Evolutionary conservation across 2,888 invertebrate genomes (phyloP), one percentile per base, ranked within the genome.

Genomic region (Alloscopus bannaensis): DNA sequence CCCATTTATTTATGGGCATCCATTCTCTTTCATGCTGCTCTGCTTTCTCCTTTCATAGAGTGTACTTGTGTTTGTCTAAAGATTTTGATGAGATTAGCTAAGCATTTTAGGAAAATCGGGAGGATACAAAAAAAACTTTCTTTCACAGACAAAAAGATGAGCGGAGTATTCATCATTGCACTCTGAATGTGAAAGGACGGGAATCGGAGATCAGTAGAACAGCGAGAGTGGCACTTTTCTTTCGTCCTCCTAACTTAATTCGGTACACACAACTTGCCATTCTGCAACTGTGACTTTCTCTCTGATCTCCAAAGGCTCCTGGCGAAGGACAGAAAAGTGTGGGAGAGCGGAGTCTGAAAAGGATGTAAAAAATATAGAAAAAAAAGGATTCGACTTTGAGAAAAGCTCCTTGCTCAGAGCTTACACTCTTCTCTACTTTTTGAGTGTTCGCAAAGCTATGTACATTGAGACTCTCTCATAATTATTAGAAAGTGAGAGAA

Each of bases 41-140:
- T 70, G 45, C 24, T 31, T 22, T 36, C 31, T 60, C 22, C 47
- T 47, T n/a, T 47, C n/a, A 4, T 47, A 47, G 11, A 36, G 6
- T 13, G 8, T 8, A 36, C 36, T 36, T 36, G 36, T 36, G 36
- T 8, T 8, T 36, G 36, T 13, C 36, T 47, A 13, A 22, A 52
- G 64, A 42, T 59, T 62, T 42, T 72, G 62, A 72, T 72, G 64
- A 64, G 64, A 72, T 72, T 72, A 72, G 62, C 28, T 55, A 72
- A 72, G 64, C 28, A 64, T 72, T 71, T 71, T 60, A 60, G 71
- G 36, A 47, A 47, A 59, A 47, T n/a, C 20, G 52, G 52, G 60
- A 70, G 47, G n/a, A n/a, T 55, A 47, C 8, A 29, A 31, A 57
- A 70, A 70, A 60, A 45, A 28, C 47, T 47, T 71, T 71, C 62